Evolutionary conservation across 2,113 vertebrate genomes (phyloP).

Genomic region (Rhabdornis inornatus): DNA sequence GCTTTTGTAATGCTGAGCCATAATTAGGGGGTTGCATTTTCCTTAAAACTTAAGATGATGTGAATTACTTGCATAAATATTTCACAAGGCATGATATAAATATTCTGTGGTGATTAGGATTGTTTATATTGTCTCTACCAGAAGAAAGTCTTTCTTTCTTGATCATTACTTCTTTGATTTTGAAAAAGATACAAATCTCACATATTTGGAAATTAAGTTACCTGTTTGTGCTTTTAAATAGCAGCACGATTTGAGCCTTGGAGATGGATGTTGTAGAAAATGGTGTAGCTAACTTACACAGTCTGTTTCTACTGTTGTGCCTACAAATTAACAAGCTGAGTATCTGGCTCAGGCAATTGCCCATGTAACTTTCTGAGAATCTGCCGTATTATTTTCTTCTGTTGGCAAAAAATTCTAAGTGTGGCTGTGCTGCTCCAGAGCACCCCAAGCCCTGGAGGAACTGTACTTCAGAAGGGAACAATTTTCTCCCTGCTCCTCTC

Average conservation of each 20-base stretch:
- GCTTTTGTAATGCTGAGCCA: slow-evolving; percentile 40
- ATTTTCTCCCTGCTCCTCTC: slow-evolving; percentile 32
- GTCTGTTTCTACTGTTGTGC: slow-evolving; percentile 49
- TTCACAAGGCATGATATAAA: background rate
- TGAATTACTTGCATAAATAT: slow-evolving; percentile 48
- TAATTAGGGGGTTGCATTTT: background rate
- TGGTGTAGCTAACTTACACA: background rate
- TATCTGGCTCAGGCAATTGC: slow-evolving; percentile 40
- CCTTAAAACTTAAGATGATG: slow-evolving; percentile 20
- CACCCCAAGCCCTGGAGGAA: background rate
- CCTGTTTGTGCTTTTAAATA: slow-evolving; percentile 27
- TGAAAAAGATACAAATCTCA: slow-evolving; percentile 1
- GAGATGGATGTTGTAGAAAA: background rate
- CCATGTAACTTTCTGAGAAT: slow-evolving; percentile 57
- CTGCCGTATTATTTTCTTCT: slow-evolving; percentile 25
- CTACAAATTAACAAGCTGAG: slow-evolving; percentile 45
- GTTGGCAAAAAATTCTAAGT: background rate
- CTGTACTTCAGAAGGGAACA: slow-evolving; percentile 7
- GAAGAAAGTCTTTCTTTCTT: background rate
- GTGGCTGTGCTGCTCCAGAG: background rate
- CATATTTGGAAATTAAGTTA: background rate
- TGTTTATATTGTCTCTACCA: slow-evolving; percentile 3
- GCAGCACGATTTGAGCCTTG: background rate
- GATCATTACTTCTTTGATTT: background rate
- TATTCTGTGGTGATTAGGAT: background rate